These are phyloP conservation scores for Catocala nupta DNA, from an alignment of 2,888 invertebrate species.

Conservation along the genomic window DNA sequence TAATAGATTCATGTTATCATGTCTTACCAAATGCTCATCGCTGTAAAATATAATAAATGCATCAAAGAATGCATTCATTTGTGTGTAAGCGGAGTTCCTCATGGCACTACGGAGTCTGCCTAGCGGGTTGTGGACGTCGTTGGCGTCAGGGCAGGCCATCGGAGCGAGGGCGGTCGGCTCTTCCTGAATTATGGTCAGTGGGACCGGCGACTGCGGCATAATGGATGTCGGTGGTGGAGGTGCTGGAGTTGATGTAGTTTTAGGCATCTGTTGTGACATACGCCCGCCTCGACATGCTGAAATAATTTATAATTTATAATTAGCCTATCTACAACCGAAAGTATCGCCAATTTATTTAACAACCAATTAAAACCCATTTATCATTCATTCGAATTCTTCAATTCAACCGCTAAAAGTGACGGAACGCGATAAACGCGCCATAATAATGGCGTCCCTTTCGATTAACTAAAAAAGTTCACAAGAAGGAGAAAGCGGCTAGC, in stretches of 20 bases:
- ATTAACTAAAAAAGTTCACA: conserved; percentile 68
- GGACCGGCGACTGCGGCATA: conserved; percentile 50
- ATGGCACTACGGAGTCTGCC: conserved; percentile 84
- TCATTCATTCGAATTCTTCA: background rate
- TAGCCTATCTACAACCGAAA: too few relatives aligned
- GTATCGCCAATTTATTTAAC: background rate
- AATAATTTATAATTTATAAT: conserved; percentile 17
- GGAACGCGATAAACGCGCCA: conserved; percentile 45
- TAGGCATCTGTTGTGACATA: conserved; percentile 47
- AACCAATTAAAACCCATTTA: background rate
- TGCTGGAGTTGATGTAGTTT: conserved; percentile 50
- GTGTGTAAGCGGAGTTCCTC: conserved; percentile 73
- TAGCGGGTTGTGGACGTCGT: conserved; percentile 62
- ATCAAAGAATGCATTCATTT: conserved; percentile 82
- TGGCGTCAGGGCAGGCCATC: conserved; percentile 68
- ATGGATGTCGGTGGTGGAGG: conserved; percentile 45
- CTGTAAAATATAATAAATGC: conserved; percentile 93
- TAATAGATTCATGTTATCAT: background rate
- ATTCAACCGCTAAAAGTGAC: conserved; percentile 9
- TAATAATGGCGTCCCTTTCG: conserved; percentile 55
- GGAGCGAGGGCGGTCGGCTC: conserved; percentile 56
- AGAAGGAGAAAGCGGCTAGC: conserved; percentile 86
- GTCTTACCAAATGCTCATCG: conserved; percentile 92
- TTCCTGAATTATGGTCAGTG: conserved; percentile 62
- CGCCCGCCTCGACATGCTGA: conserved; percentile 68